A percentile compares a stretch with the other conserved stretches of the same genome.
These are phyloP conservation scores for Protonemura montana DNA, from an alignment of 2,888 invertebrate species.

Conservation along the genomic window DNA sequence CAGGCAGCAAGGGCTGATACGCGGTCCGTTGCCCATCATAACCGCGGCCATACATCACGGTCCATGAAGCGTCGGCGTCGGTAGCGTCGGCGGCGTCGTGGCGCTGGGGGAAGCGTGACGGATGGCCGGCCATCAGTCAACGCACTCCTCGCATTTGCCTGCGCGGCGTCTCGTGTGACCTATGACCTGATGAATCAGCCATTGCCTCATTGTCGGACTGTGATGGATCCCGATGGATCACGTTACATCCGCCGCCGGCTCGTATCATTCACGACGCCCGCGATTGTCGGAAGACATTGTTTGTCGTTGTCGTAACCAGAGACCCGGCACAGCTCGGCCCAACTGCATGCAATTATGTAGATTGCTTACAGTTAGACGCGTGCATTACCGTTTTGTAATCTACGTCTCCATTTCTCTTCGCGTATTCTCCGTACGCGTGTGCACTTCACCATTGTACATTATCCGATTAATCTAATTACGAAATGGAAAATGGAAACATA, in stretches of 20 bases:
- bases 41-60: neutral
- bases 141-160: neutral
- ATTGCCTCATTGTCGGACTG: neutral
- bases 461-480: neutral
- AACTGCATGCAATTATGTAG: neutral
- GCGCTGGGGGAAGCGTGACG: neutral
- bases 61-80: neutral
- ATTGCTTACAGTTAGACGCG: neutral
- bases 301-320: neutral
- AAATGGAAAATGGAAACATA: neutral
- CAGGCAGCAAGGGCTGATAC: neutral
- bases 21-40: neutral
- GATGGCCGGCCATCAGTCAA: constrained; percentile 7
- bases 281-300: neutral
- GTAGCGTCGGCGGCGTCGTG: neutral
- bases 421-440: neutral
- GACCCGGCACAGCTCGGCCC: neutral
- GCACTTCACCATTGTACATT: neutral
- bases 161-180: neutral
- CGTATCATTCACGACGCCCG: neutral
- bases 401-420: neutral
- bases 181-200: neutral
- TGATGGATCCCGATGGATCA: neutral
- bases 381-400: no score
- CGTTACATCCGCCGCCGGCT: neutral